phyloP scores from a whole-genome alignment of 2,113 vertebrate genomes.

The Upupa epops region DNA sequence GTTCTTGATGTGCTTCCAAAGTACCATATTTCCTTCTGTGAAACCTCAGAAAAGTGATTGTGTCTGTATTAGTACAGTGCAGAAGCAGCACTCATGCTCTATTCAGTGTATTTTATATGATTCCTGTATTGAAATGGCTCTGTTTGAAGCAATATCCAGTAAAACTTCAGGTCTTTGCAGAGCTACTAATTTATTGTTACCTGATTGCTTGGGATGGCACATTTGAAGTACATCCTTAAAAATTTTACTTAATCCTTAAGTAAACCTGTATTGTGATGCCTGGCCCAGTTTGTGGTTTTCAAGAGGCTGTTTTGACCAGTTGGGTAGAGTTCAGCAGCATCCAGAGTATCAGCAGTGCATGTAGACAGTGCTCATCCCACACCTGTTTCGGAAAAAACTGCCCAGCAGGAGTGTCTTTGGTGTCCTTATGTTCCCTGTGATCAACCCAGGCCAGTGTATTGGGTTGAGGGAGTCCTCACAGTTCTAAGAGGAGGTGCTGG shows the following conservation, averaged over 20 bases:
- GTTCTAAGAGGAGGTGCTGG: not conserved
- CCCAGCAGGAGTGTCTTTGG: not conserved
- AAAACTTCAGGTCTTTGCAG: not conserved
- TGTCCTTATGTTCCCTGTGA: not conserved
- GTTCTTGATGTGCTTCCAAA: not conserved
- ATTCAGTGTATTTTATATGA: fast-evolving
- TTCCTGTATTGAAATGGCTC: not conserved
- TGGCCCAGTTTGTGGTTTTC: not conserved
- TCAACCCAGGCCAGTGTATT: not conserved
- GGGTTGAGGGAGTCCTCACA: not conserved
- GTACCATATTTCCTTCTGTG: not conserved
- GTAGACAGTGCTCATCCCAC: not conserved
- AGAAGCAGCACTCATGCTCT: not conserved
- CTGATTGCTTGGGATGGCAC: not conserved
- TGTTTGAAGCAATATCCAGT: not conserved
- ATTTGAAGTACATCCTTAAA: not conserved
- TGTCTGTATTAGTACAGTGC: fast-evolving
- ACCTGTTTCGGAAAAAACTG: not conserved
- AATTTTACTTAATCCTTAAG: not conserved
- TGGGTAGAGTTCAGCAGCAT: fast-evolving
- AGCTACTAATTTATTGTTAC: not conserved
- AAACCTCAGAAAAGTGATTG: not conserved
- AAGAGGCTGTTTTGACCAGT: not conserved
- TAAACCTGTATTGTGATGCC: not conserved
- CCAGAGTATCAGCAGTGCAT: fast-evolving